These are phyloP conservation scores for Orientallactaga sibirica DNA, from an alignment of 2,797 vertebrate genomes.

Conservation along the genomic window DNA sequence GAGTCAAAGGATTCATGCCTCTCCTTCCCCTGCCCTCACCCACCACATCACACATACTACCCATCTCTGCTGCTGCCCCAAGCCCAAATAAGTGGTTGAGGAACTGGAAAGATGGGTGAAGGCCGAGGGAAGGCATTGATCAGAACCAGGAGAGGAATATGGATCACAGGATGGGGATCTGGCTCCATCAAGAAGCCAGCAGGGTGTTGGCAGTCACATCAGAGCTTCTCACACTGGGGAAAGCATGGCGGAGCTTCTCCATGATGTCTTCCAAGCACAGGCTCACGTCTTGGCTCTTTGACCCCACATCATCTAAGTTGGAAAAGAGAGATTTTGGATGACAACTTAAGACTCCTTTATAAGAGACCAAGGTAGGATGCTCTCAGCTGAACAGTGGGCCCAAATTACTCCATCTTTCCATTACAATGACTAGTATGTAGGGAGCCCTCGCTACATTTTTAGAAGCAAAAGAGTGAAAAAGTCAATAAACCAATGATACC, in stretches of 20 bases:
- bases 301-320: slow-evolving; percentile 92
- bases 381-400: background rate
- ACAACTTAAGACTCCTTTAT: slow-evolving; percentile 25
- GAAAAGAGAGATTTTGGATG: slow-evolving; percentile 54
- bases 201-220: slow-evolving; percentile 81
- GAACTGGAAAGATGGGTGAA: slow-evolving; percentile 26
- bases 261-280: slow-evolving; percentile 98
- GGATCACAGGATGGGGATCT: background rate
- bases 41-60: slow-evolving; percentile 16
- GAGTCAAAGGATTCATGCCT: background rate
- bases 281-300: slow-evolving; percentile 94
- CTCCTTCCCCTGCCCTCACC: background rate
- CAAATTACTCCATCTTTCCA: background rate
- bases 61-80: slow-evolving; percentile 50
- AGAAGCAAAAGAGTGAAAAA: slow-evolving; percentile 49
- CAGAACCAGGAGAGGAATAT: slow-evolving; percentile 43
- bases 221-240: slow-evolving; percentile 92
- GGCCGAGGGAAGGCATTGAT: slow-evolving; percentile 62
- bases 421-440: background rate
- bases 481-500: slow-evolving; percentile 16
- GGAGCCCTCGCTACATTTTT: background rate
- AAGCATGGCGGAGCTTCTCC: slow-evolving; percentile 97
- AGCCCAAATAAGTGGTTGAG: slow-evolving; percentile 63
- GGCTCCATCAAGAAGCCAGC: slow-evolving; percentile 75
- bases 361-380: background rate